Conservation (phyloP, 2,113 vertebrate species). For the Xerus inauris region DNA sequence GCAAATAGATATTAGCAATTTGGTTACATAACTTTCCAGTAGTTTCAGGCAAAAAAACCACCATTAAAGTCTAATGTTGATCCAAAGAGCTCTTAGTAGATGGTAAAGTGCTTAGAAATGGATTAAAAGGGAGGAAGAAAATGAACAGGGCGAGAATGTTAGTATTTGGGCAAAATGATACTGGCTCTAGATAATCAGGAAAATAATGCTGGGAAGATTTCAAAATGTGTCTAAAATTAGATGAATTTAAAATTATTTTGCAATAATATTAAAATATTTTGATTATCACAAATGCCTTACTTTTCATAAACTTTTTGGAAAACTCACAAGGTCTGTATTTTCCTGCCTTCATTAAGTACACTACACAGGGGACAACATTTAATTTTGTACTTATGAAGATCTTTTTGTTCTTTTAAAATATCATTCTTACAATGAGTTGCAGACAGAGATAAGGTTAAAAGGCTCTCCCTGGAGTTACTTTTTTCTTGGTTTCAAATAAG, state of each 20-base stretch:
- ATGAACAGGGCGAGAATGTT: neutral
- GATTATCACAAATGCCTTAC: neutral
- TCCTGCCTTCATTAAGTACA: neutral
- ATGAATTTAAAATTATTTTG: neutral
- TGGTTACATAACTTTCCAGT: neutral
- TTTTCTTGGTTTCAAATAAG: conserved; percentile 27
- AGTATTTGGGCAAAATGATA: neutral
- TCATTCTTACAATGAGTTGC: neutral
- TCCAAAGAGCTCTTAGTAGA: neutral
- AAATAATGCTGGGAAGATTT: neutral
- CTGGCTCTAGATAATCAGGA: neutral
- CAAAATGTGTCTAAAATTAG: neutral
- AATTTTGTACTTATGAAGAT: neutral
- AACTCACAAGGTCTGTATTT: neutral
- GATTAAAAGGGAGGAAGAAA: neutral
- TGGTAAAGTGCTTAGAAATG: neutral
- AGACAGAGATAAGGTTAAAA: neutral
- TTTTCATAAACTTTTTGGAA: neutral
- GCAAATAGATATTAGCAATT: neutral
- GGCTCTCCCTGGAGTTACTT: neutral
- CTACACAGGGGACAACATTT: neutral
- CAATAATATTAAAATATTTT: neutral
- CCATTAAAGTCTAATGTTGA: neutral
- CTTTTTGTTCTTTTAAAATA: neutral
- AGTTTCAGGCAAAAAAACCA: neutral